A percentile compares a stretch with the other conserved stretches of the same genome.
phyloP scores from a whole-genome alignment of 2,888 invertebrate genomes.

The Stenurella melanura region DNA sequence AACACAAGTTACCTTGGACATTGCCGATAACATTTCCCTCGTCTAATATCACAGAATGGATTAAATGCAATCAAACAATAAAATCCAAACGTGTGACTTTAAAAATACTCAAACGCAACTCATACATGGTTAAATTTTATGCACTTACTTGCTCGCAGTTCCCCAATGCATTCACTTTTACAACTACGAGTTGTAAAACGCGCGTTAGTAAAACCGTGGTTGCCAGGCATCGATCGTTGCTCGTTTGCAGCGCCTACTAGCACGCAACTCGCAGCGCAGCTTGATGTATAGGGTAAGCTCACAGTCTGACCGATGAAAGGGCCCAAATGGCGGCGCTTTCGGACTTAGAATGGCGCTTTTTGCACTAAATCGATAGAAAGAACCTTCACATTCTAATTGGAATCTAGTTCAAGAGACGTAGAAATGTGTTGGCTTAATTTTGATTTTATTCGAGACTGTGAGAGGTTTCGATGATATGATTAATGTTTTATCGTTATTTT shows the following conservation, averaged over 20 bases:
- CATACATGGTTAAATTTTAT: slow-evolving; percentile 9
- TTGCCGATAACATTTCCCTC: background rate
- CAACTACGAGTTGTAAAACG: slow-evolving; percentile 48
- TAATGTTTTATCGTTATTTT: slow-evolving; percentile 38
- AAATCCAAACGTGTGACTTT: background rate
- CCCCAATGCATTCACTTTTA: slow-evolving; percentile 55
- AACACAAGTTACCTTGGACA: slow-evolving; percentile 13
- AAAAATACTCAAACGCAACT: slow-evolving; percentile 1
- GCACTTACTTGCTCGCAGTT: slow-evolving; percentile 43
- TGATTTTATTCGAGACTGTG: slow-evolving; percentile 52
- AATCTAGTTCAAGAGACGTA: slow-evolving; percentile 59
- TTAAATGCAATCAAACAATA: slow-evolving; percentile 16
- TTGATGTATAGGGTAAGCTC: slow-evolving; percentile 20
- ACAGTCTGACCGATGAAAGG: slow-evolving; percentile 8
- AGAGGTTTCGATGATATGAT: slow-evolving; percentile 35
- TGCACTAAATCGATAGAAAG: slow-evolving; percentile 52
- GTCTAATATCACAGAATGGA: background rate
- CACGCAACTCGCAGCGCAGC: slow-evolving; percentile 58
- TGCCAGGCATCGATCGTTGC: slow-evolving; percentile 50
- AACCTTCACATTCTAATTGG: slow-evolving; percentile 58
- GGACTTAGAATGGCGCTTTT: slow-evolving; percentile 52
- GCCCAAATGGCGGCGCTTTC: background rate
- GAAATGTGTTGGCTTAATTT: slow-evolving; percentile 48
- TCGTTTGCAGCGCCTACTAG: slow-evolving; percentile 49
- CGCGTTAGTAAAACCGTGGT: slow-evolving; percentile 45